phyloP scores from a whole-genome alignment of 2,797 vertebrate genomes.

The Natrix natrix region DNA sequence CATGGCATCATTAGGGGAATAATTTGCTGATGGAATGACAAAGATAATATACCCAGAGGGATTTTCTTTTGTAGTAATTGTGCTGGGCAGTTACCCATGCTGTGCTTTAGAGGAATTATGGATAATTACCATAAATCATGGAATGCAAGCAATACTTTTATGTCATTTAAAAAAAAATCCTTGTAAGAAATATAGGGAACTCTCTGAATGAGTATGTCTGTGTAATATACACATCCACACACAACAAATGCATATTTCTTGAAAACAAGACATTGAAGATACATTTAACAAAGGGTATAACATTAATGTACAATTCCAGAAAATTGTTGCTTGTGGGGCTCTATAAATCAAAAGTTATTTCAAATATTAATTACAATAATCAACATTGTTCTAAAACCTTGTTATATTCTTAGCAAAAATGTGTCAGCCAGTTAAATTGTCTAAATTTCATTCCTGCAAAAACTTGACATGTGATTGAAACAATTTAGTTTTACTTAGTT shows the following conservation, averaged over 20 bases:
- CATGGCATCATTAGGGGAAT: neutral
- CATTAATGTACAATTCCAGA: neutral
- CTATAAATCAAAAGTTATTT: constrained; percentile 15
- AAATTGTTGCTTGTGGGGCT: neutral
- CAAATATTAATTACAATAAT: constrained; percentile 20
- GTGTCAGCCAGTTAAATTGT: neutral
- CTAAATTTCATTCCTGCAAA: neutral
- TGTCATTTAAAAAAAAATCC: neutral
- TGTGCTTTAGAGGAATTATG: constrained; percentile 15
- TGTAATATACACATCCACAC: neutral
- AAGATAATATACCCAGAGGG: constrained; percentile 23
- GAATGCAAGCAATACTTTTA: neutral
- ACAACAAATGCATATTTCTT: neutral
- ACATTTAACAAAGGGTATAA: neutral
- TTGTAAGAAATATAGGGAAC: neutral
- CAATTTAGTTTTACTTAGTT: neutral
- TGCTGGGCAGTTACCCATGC: constrained; percentile 5
- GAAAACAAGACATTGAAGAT: neutral
- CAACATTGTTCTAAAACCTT: constrained; percentile 27
- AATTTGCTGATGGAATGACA: constrained; percentile 15
- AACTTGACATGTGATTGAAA: neutral
- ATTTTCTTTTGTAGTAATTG: constrained; percentile 10
- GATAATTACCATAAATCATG: neutral
- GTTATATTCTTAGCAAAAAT: neutral
- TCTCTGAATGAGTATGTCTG: neutral